A percentile compares a stretch with the other conserved stretches of the same genome.
phyloP scores from a whole-genome alignment of 2,113 vertebrate species.

The Chauna torquata region DNA sequence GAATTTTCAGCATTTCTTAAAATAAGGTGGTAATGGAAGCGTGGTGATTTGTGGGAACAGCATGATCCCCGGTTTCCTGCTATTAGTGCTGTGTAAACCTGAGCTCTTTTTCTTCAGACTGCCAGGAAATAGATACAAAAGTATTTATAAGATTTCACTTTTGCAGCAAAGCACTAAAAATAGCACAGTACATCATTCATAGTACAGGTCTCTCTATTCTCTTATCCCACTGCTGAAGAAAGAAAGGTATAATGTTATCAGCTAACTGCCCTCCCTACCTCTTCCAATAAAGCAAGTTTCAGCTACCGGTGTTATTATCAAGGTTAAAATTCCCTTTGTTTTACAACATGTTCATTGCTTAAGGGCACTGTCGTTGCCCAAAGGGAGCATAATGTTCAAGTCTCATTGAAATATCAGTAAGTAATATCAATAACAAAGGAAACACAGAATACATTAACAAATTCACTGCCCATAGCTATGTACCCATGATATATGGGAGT shows the following conservation, averaged over 20 bases:
- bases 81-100: not conserved
- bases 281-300: not conserved
- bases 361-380: not conserved
- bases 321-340: conserved; percentile 40
- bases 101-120: not conserved
- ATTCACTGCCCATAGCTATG: not conserved
- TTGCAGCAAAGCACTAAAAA: conserved; percentile 1
- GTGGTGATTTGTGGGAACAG: not conserved
- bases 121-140: conserved; percentile 29
- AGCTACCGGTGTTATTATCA: not conserved
- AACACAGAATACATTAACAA: conserved; percentile 51
- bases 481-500: not conserved
- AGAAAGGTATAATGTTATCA: not conserved
- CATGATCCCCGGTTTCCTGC: fast-evolving
- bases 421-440: conserved; percentile 21
- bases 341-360: not conserved
- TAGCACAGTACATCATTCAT: not conserved
- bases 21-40: not conserved
- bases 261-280: not conserved
- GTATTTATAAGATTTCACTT: conserved; percentile 5
- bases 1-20: not conserved
- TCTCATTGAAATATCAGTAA: not conserved
- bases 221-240: not conserved
- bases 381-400: not conserved
- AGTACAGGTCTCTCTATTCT: not conserved